A percentile compares a stretch with the other conserved stretches of the same genome.
Evolutionary conservation across 2,113 vertebrate genomes (phyloP).

Genomic region (Myotis brandtii): DNA sequence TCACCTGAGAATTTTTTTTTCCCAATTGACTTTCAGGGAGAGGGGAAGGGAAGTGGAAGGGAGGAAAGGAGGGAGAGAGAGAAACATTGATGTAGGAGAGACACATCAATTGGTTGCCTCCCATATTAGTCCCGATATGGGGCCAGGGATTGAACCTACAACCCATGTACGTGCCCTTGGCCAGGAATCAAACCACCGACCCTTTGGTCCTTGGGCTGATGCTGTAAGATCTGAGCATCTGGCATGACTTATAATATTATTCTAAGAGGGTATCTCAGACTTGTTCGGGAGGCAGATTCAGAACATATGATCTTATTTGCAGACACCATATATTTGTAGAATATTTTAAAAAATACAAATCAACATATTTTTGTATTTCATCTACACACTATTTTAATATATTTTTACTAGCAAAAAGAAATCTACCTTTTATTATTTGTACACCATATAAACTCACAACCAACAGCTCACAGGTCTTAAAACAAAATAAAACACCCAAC

Average conservation of each 20-base stretch:
- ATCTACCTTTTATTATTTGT: not conserved
- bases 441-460: not conserved
- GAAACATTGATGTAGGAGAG: no score
- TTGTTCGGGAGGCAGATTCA: not conserved
- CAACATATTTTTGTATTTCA: not conserved
- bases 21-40: no score
- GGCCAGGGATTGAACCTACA: no score
- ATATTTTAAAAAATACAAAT: not conserved
- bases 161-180: no score
- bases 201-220: no score
- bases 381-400: not conserved
- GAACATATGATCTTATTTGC: not conserved
- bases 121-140: no score
- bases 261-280: not conserved
- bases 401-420: constrained; percentile 13
- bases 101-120: no score
- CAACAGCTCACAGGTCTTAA: not conserved
- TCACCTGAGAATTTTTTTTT: no score
- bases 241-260: not conserved
- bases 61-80: no score
- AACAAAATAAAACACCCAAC: constrained; percentile 29
- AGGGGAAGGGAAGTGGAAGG: no score
- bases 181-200: no score
- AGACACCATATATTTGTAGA: not conserved
- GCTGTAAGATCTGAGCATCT: no score